Percentiles rank a stretch among this genome's conserved stretches.
Evolutionary conservation across 2,797 vertebrate genomes (phyloP).

Genomic region (Pristis pectinata): DNA sequence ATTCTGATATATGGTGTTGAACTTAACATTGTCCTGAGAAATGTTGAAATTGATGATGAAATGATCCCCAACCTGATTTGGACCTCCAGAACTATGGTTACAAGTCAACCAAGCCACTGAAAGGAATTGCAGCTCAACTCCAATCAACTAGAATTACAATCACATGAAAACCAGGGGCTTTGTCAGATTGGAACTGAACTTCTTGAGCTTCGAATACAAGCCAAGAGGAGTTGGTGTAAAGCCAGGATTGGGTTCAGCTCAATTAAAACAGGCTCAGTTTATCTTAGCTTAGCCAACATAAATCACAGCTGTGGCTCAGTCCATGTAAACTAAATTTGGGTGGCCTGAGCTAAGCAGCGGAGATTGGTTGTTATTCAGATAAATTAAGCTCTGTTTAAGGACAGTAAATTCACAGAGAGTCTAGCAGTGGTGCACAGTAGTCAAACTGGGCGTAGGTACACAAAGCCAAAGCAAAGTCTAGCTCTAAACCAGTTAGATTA

Average conservation of each 20-base stretch:
- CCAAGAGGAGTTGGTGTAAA: not conserved
- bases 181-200: not conserved
- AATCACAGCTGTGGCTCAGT: constrained; percentile 3
- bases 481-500: not conserved
- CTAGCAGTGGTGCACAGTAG: not conserved
- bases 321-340: not conserved
- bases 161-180: not conserved
- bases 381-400: not conserved
- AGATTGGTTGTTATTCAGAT: not conserved
- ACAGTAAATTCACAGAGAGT: not conserved
- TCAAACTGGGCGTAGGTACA: not conserved
- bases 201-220: not conserved
- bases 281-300: constrained; percentile 4
- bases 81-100: not conserved
- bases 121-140: not conserved
- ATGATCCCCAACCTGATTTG: not conserved
- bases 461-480: constrained; percentile 12
- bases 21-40: not conserved
- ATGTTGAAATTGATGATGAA: too few relatives aligned
- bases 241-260: not conserved
- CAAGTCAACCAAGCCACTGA: not conserved
- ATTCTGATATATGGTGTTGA: not conserved
- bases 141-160: not conserved
- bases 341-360: not conserved
- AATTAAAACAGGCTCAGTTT: not conserved